Percentiles rank a stretch among this genome's conserved stretches.
phyloP scores from a whole-genome alignment of 2,888 invertebrate genomes.

The Drosophila anomalipes region DNA sequence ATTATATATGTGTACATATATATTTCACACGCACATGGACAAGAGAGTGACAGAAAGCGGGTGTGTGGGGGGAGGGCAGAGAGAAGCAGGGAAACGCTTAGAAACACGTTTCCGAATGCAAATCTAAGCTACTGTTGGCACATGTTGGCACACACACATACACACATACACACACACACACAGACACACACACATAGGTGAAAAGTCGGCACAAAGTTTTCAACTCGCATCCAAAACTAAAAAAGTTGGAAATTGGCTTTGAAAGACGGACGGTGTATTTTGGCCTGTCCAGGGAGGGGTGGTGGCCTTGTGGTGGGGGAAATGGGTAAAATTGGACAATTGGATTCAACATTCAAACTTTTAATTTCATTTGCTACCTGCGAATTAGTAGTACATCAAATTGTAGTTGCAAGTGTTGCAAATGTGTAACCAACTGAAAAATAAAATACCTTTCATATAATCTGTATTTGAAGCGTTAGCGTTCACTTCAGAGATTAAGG shows the following conservation, averaged over 20 bases:
- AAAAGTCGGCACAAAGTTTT: conserved; percentile 63
- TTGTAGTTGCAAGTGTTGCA: conserved; percentile 16
- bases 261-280: conserved; percentile 20
- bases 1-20: conserved; percentile 35
- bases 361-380: conserved; percentile 67
- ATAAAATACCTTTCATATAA: neutral
- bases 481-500: neutral
- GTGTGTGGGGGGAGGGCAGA: conserved; percentile 1
- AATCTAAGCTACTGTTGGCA: conserved; percentile 72
- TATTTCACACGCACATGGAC: conserved; percentile 33
- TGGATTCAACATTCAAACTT: conserved; percentile 47
- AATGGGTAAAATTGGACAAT: conserved; percentile 30
- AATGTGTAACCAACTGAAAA: conserved; percentile 18
- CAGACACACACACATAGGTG: conserved; percentile 36
- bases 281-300: neutral
- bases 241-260: conserved; percentile 66
- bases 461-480: neutral
- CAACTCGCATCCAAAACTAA: conserved; percentile 52
- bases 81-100: conserved; percentile 37
- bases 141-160: conserved; percentile 26
- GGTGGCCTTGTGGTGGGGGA: too few relatives aligned
- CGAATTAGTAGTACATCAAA: conserved; percentile 44
- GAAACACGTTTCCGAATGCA: conserved; percentile 72
- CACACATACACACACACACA: conserved; percentile 9
- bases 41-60: neutral